Base-by-base conservation (phyloP, 1,140 invertebrate genomes). In the Paralvinella palmiformis region DNA sequence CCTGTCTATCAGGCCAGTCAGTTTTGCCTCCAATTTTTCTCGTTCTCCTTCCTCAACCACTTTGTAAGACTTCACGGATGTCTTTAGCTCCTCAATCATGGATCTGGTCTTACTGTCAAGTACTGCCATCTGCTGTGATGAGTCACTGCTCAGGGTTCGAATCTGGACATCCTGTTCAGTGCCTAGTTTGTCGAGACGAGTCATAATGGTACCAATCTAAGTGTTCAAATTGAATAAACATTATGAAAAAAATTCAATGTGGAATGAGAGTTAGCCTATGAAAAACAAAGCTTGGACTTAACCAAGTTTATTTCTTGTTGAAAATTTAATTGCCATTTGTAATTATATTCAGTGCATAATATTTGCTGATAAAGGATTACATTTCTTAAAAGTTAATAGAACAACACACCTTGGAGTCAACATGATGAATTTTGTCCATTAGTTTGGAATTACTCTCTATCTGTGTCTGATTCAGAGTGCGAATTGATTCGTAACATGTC, bases 41-140 rank as follows among this genome's bases (percentile, higher is more conserved):
- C 73, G 64, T 48, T 79, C 76, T 3, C 48, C 29, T 48, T 27
- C 36, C 20, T 62, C 59, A 31, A 50, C 1, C 7, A 48, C n/a
- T 48, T 22, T 50, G 29, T 48, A 62, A n/a, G 29, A 31, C n/a
- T 52, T 29, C 10, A 52, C 24, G 10, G 48, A 36, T 32, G 33
- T 22, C 55, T 74, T 76, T 7, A 79, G 59, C n/a, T 79, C 75
- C 13, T 79, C 75, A 32, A 78, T 68, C 31, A 78, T 22, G 45
- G 71, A 70, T 13, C 71, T 52, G n/a, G 77, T 75, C 37, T 72
- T 75, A 10, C 68, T 64, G 59, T 79, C 77, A 15, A 79, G 66
- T 65, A 72, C 66, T 2, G 72, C 68, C 63, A 79, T 63, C 63
- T 78, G 73, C 29, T 73, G 71, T 35, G 67, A 71, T 13, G 72